Evolutionary conservation across 1,140 invertebrate species (phyloP), one percentile per base, ranked within the genome.

Genomic region (Elymnias hypermnestra): DNA sequence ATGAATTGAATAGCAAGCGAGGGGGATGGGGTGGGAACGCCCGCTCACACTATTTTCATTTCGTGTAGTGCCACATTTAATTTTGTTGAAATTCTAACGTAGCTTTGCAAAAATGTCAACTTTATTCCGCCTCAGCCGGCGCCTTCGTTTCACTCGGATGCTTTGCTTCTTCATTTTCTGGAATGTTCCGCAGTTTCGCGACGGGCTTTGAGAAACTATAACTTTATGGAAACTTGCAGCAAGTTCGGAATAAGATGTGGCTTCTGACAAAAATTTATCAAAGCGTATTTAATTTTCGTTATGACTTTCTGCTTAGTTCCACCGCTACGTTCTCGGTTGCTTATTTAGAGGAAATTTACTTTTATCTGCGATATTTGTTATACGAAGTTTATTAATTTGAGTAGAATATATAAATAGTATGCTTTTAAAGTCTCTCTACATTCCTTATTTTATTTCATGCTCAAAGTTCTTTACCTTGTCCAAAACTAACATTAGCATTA

Each of bases 81-180:
- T 85, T 83, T 85, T 61, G 73, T 75, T 83, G 82, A 85, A 85
- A 85, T 81, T 85, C 78, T 73, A 77, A 72, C 71, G 77, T 78
- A 82, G 78, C 82, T 79, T 83, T 79, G 75, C 82, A 85, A 85
- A 85, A 85, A 85, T 85, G 78, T 83, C 78, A 85, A 85, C 76
- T 83, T 78, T 82, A 81, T 85, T 85, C 77, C 71, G 72, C 78
- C 59, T 78, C 77, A 79, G 72, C 76, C 76, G 37, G 58, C 67
- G 71, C 68, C 68, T 72, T 66, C 79, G 67, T 79, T 83, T 74
- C 75, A 76, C 65, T 77, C 68, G 62, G 69, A 70, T 77, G 75
- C 76, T 70, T 77, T 63, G 67, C 71, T 76, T 68, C 77, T 73
- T 74, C 76, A 79, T 84, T 83, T 83, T 83, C 73, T 65, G 58